These are phyloP conservation scores for Decapterus maruadsi DNA, from an alignment of 2,797 vertebrate genomes.

Conservation along the genomic window DNA sequence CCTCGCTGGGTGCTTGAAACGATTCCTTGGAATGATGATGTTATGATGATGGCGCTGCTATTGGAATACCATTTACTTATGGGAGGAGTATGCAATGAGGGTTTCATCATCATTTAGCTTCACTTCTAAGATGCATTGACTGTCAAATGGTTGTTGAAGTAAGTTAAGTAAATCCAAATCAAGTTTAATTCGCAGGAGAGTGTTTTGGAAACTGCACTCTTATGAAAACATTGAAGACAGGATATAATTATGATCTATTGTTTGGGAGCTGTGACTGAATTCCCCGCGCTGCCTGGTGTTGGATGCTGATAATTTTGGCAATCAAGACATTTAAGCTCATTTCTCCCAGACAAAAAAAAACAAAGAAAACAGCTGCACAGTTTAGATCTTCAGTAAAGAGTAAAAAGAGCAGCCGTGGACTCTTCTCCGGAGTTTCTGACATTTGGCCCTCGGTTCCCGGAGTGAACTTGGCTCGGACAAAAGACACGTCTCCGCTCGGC, in stretches of 20 bases:
- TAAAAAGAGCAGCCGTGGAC: slow-evolving; percentile 14
- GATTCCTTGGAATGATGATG: not conserved
- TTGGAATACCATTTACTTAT: too few species aligned
- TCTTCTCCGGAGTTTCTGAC: slow-evolving; percentile 33
- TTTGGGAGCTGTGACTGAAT: slow-evolving; percentile 28
- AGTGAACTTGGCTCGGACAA: slow-evolving; percentile 48
- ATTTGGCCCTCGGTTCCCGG: slow-evolving; percentile 41
- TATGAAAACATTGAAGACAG: not conserved
- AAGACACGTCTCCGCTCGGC: slow-evolving; percentile 45
- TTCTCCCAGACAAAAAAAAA: not conserved
- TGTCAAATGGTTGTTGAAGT: not conserved
- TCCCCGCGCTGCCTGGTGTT: slow-evolving; percentile 10
- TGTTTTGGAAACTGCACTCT: not conserved
- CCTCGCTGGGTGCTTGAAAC: not conserved
- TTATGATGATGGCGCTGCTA: not conserved
- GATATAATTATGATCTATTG: slow-evolving; percentile 3
- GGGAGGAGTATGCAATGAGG: not conserved
- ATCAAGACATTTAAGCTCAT: slow-evolving; percentile 22
- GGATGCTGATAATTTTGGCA: not conserved
- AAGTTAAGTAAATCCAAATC: not conserved
- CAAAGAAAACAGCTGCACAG: not conserved
- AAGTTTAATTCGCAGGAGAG: not conserved
- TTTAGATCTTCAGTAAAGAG: not conserved
- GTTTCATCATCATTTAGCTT: not conserved
- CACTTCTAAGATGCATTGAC: not conserved